Evolutionary conservation across 2,888 invertebrate species (phyloP).

Genomic region (Osmoderma eremita): DNA sequence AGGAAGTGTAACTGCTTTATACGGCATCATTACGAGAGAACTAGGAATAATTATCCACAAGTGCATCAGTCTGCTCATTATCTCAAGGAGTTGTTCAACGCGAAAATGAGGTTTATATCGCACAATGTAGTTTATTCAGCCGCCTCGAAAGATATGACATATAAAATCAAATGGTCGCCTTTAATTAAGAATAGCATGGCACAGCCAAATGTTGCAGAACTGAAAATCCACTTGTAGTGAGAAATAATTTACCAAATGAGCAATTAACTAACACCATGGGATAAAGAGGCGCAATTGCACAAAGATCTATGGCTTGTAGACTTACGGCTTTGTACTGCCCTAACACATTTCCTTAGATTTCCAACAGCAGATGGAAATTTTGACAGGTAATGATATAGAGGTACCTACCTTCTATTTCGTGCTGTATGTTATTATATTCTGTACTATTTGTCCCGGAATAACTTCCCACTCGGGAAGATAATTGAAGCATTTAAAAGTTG

Average conservation of each 20-base stretch:
- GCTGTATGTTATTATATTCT: too few relatives aligned
- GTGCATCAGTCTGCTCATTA: background rate
- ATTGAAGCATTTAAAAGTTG: too few relatives aligned
- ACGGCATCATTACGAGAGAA: too few relatives aligned
- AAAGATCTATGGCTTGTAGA: constrained; percentile 13
- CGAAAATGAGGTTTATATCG: constrained; percentile 2
- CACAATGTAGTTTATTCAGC: constrained; percentile 13
- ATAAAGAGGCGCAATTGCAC: constrained; percentile 35
- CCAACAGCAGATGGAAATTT: too few relatives aligned
- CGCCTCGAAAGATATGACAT: constrained; percentile 4
- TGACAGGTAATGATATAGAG: too few relatives aligned
- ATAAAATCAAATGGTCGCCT: constrained; percentile 37
- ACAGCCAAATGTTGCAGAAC: constrained; percentile 25
- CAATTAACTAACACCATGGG: constrained; percentile 32
- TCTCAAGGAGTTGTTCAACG: background rate
- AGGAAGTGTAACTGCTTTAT: too few relatives aligned
- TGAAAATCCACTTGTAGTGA: constrained; percentile 35
- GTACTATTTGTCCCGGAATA: too few relatives aligned
- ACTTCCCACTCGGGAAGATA: too few relatives aligned
- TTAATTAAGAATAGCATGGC: constrained; percentile 35
- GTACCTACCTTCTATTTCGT: too few relatives aligned
- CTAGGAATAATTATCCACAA: background rate
- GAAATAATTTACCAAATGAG: constrained; percentile 21
- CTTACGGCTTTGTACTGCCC: too few relatives aligned
- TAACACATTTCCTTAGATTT: too few relatives aligned